phyloP scores from a whole-genome alignment of 2,797 vertebrate species.

The Taeniopygia guttata region DNA sequence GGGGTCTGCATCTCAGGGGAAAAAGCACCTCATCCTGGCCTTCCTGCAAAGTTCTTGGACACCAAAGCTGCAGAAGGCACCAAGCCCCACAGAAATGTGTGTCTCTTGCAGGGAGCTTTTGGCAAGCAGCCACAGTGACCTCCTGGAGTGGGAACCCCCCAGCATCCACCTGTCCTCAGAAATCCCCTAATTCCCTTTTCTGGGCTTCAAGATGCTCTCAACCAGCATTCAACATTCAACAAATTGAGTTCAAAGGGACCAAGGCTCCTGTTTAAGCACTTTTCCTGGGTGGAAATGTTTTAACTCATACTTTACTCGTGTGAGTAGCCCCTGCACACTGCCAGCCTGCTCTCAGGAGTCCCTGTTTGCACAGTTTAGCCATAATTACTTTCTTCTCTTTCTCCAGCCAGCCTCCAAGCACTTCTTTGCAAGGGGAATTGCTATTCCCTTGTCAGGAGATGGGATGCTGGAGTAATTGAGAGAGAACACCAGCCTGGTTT shows the following conservation, averaged over 20 bases:
- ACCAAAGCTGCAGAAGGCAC: neutral
- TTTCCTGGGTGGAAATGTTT: neutral
- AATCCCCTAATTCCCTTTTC: neutral
- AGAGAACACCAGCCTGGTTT: neutral
- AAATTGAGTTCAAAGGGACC: neutral
- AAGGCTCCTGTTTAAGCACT: neutral
- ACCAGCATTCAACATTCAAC: neutral
- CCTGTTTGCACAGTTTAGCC: constrained; percentile 27
- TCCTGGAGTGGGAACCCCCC: neutral
- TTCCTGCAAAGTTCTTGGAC: neutral
- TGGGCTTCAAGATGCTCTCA: neutral
- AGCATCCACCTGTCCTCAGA: neutral
- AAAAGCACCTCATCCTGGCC: accelerated
- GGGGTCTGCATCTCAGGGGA: neutral
- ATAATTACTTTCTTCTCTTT: constrained; percentile 49
- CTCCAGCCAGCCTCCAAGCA: neutral
- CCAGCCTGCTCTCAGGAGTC: constrained; percentile 15
- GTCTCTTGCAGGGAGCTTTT: neutral
- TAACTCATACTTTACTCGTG: neutral
- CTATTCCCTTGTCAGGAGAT: constrained; percentile 22
- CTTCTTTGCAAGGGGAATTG: neutral
- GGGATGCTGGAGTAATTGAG: constrained; percentile 30
- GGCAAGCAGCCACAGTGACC: neutral
- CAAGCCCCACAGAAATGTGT: accelerated
- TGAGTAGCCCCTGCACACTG: neutral